Conservation (phyloP, 1,140 invertebrate genomes). For the Brachionus koreanus region DNA sequence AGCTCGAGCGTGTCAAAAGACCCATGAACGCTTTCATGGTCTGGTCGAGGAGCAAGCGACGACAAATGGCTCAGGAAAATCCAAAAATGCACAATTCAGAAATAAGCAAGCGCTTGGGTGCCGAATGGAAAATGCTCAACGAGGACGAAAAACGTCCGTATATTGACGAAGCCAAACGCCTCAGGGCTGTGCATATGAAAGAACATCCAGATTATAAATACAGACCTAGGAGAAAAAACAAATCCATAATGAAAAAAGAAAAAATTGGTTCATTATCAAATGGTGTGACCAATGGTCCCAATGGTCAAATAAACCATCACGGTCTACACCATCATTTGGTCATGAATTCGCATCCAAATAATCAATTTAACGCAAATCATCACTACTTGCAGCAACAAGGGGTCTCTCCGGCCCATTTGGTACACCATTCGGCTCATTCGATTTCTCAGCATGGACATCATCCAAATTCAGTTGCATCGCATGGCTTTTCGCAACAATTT, state of each 20-base stretch:
- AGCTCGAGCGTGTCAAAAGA: conserved; percentile 74
- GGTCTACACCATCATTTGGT: conserved; percentile 9
- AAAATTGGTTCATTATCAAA: conserved; percentile 2
- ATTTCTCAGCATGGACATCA: neutral
- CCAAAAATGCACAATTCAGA: conserved; percentile 99
- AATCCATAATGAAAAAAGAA: conserved; percentile 29
- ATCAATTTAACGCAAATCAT: conserved; percentile 1
- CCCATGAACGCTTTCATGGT: conserved; percentile 99
- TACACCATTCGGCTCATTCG: neutral
- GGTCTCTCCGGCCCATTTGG: neutral
- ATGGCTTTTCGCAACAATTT: conserved; percentile 4
- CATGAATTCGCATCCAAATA: neutral
- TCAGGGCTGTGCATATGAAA: conserved; percentile 98
- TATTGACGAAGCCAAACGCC: conserved; percentile 96
- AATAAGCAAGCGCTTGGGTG: conserved; percentile 91
- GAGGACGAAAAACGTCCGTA: conserved; percentile 95
- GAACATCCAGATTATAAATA: conserved; percentile 99
- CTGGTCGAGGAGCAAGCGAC: conserved; percentile 90
- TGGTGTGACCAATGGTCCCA: neutral
- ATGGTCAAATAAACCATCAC: neutral
- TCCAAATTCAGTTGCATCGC: neutral
- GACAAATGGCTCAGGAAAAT: conserved; percentile 99
- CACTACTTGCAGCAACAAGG: neutral
- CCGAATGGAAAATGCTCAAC: conserved; percentile 95
- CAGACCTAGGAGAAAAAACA: conserved; percentile 62